Evolutionary conservation across 2,797 vertebrate genomes (phyloP).

Genomic region (Arrhamphus sclerolepis): DNA sequence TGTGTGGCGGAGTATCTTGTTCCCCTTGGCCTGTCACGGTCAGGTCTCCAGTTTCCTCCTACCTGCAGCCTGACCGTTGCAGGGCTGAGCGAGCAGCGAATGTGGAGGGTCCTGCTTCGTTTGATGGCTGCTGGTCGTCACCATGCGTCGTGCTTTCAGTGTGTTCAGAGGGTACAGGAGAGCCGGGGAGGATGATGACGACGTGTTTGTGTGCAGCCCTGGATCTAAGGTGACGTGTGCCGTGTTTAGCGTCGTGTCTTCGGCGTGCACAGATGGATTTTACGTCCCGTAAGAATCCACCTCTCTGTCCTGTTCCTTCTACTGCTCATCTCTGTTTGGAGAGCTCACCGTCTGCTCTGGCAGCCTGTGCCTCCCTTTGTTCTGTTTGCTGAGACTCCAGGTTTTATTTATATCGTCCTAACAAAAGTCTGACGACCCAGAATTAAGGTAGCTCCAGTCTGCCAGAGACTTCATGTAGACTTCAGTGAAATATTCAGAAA

Average conservation of each 20-base stretch:
- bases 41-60: conserved; percentile 33
- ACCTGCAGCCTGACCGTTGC: neutral
- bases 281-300: conserved; percentile 6
- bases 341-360: conserved; percentile 19
- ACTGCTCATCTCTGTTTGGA: conserved; percentile 12
- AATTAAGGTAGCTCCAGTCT: conserved; percentile 11
- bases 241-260: neutral
- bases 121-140: conserved; percentile 5
- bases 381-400: conserved; percentile 41
- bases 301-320: conserved; percentile 10
- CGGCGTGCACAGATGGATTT: conserved; percentile 19
- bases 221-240: conserved; percentile 63
- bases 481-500: conserved; percentile 27
- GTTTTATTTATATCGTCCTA: conserved; percentile 15
- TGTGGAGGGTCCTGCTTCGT: neutral
- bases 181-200: conserved; percentile 68
- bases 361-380: conserved; percentile 11
- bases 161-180: conserved; percentile 66
- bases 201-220: conserved; percentile 66
- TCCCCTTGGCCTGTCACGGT: conserved; percentile 33
- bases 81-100: neutral
- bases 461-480: conserved; percentile 47
- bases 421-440: conserved; percentile 10
- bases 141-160: conserved; percentile 57
- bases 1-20: conserved; percentile 37